A percentile compares a stretch with the other conserved stretches of the same genome.
Conservation (phyloP, 2,113 vertebrate species). For the Sylvicapra grimmia region DNA sequence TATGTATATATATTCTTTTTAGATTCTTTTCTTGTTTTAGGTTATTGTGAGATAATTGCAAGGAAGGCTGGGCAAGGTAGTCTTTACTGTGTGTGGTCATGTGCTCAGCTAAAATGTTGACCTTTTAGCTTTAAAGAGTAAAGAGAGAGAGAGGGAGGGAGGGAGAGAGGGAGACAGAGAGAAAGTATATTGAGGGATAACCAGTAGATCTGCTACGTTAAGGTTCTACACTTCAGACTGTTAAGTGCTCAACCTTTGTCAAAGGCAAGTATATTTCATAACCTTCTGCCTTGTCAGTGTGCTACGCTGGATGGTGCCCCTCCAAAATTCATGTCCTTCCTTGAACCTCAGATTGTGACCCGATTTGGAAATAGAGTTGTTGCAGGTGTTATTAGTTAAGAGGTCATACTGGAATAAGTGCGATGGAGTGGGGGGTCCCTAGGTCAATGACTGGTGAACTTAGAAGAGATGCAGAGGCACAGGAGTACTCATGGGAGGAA, state of each 20-base stretch:
- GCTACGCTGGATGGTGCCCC: neutral
- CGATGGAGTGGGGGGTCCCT: fast-evolving
- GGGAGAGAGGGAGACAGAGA: neutral
- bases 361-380: neutral
- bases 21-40: neutral
- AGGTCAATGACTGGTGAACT: neutral
- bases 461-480: neutral
- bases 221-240: neutral
- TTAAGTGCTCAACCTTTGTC: neutral
- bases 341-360: neutral
- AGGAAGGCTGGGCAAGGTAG: neutral
- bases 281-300: neutral
- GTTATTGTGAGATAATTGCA: neutral
- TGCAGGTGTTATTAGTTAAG: neutral
- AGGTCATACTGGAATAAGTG: neutral
- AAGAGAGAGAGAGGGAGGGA: neutral
- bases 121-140: neutral
- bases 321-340: neutral
- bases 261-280: neutral
- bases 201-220: neutral
- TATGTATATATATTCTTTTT: neutral
- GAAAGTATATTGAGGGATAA: neutral
- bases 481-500: neutral
- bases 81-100: neutral
- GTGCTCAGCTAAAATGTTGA: neutral